These are phyloP conservation scores for Phyllotreta striolata DNA, from an alignment of 2,888 invertebrate species.

Conservation along the genomic window DNA sequence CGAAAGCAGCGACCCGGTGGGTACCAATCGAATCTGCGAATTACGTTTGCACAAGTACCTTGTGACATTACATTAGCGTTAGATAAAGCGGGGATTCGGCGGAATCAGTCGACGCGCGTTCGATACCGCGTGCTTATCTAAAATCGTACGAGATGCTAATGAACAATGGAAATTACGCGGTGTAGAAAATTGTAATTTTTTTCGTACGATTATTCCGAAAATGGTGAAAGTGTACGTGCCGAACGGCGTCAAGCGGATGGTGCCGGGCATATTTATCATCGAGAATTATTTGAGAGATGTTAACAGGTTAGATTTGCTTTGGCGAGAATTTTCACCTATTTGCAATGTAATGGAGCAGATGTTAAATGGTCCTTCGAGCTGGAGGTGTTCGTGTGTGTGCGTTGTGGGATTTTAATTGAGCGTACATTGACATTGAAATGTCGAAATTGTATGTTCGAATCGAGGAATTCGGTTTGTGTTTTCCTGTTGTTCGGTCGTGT, in stretches of 20 bases:
- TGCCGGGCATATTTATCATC: constrained; percentile 43
- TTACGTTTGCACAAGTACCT: constrained; percentile 32
- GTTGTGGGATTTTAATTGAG: no score
- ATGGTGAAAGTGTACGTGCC: constrained; percentile 43
- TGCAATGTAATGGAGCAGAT: no score
- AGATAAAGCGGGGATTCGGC: constrained; percentile 39
- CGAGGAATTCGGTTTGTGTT: no score
- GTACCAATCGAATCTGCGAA: constrained; percentile 16
- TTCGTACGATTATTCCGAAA: constrained; percentile 12
- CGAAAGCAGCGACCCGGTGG: not conserved
- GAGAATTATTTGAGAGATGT: constrained; percentile 43
- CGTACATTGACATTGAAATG: no score
- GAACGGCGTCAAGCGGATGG: constrained; percentile 37
- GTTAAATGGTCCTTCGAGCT: no score
- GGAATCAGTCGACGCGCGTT: constrained; percentile 29
- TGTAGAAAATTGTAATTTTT: constrained; percentile 1
- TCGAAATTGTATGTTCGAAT: no score
- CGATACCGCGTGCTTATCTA: constrained; percentile 18
- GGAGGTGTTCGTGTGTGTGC: no score
- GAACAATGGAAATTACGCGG: constrained; percentile 10
- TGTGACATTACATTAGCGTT: constrained; percentile 29
- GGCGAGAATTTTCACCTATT: no score
- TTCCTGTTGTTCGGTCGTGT: no score
- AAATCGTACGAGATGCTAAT: not conserved
- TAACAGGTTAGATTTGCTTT: constrained; percentile 37